Base-by-base conservation (phyloP, 2,888 invertebrate genomes). In the Sarcophaga rosellei region DNA sequence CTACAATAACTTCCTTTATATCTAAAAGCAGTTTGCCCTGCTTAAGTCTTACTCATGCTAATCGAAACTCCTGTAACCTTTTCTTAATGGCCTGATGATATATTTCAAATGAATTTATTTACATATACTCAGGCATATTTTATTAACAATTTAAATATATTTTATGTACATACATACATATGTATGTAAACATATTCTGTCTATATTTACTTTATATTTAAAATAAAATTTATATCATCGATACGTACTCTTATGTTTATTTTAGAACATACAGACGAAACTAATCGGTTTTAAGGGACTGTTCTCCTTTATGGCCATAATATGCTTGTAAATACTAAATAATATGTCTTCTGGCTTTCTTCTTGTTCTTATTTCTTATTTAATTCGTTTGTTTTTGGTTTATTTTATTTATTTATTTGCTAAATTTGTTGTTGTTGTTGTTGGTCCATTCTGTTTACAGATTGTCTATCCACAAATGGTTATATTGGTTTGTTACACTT, bases 381-480 rank as follows among this genome's bases (percentile, higher is more conserved):
- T 17, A 53, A 53, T 53, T 35, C 2, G 35, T 35, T 35, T 35
- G 35, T 35, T 53, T 25, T 25, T 25, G 25, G 25, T 25, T 25
- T 25, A 25, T 35, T 35, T 35, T 35, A 35, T 35, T 35, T 35
- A 35, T 35, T 35, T 35, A 35, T 35, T 35, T 35, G 6, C 1
- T 35, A 2, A n/a, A n/a, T n/a, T 10, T 35, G 35, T 35, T 35
- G 35, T 35, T 35, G 35, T 35, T 8, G 10, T 35, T 35, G 35
- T 35, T 35, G 8, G 35, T 8, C 35, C 8, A 10, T 35, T 35
- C 2, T 35, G 1, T 81, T 84, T 81, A 47, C 57, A 65, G 69
- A 81, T 78, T 78, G 74, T 74, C 81, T 73, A 70, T 83, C 65
- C 74, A 69, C 80, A 83, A 68, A 77, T 77, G 74, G 84, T 86